Evolutionary conservation across 2,888 invertebrate genomes (phyloP).

Genomic region (Dastarcus helophoroides): DNA sequence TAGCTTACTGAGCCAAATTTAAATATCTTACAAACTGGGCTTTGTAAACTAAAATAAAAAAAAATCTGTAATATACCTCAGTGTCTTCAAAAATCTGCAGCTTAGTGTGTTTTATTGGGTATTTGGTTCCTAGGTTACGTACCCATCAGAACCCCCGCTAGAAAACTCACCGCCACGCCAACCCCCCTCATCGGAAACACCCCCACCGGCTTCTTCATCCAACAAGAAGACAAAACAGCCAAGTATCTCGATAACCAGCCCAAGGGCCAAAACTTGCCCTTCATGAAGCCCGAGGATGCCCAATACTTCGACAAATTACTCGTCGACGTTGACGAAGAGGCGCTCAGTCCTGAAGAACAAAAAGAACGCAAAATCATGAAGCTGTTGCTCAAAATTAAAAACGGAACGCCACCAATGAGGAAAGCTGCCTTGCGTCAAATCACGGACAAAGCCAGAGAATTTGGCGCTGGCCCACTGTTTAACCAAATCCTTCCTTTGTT

Average conservation of each 20-base stretch:
- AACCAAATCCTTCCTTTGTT: slow-evolving; percentile 97
- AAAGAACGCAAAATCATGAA: slow-evolving; percentile 99
- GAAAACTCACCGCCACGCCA: slow-evolving; percentile 95
- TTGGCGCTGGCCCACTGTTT: slow-evolving; percentile 96
- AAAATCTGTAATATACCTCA: too few relatives aligned
- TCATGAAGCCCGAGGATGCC: slow-evolving; percentile 99
- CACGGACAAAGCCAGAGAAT: slow-evolving; percentile 96
- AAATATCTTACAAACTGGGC: too few relatives aligned
- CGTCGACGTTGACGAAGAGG: slow-evolving; percentile 95
- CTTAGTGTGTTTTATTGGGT: too few relatives aligned
- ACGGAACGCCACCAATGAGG: slow-evolving; percentile 98
- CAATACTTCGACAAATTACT: slow-evolving; percentile 99
- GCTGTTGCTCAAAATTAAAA: slow-evolving; percentile 93
- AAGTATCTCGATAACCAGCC: slow-evolving; percentile 96
- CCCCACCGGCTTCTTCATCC: slow-evolving; percentile 90
- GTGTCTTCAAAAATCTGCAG: too few relatives aligned
- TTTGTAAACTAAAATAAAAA: too few relatives aligned
- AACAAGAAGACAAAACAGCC: slow-evolving; percentile 74
- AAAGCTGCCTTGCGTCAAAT: slow-evolving; percentile 96
- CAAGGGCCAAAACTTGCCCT: slow-evolving; percentile 87
- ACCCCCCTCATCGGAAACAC: slow-evolving; percentile 85
- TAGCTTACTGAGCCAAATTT: too few relatives aligned
- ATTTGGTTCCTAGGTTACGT: slow-evolving; percentile 67
- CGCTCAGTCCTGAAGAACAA: slow-evolving; percentile 88
- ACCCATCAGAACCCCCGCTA: slow-evolving; percentile 92